These are phyloP conservation scores for Cassiopea andromeda DNA, from an alignment of 30 jellyfish, hydroid and myxozoan species.

Conservation along the genomic window DNA sequence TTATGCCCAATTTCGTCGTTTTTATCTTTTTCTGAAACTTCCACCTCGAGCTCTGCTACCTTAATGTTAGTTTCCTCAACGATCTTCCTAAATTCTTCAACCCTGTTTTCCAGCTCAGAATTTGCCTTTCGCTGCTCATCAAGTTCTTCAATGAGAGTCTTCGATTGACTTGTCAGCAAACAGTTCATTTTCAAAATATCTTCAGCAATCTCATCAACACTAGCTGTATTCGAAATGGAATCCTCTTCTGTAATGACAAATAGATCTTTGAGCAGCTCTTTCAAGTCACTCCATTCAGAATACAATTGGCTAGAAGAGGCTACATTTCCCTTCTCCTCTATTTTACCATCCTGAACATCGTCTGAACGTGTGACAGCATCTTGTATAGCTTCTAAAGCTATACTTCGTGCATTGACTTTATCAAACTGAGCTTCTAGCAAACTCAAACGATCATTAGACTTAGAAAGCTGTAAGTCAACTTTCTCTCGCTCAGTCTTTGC, in stretches of 20 bases:
- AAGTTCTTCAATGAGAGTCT: conserved; percentile 28
- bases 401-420: conserved; percentile 32
- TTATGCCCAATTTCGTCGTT: conserved; percentile 57
- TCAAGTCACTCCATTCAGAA: conserved; percentile 34
- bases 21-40: conserved; percentile 31
- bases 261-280: not conserved
- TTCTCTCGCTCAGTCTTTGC: not conserved
- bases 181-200: conserved; percentile 31
- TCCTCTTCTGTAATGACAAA: conserved; percentile 5
- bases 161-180: conserved; percentile 8
- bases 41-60: conserved; percentile 54
- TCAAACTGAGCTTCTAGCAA: conserved; percentile 27
- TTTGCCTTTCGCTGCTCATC: conserved; percentile 21
- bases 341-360: not conserved
- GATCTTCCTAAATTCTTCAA: conserved; percentile 37
- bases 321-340: not conserved
- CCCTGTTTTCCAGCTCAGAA: conserved; percentile 34
- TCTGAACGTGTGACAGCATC: conserved; percentile 24
- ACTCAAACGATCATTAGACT: conserved; percentile 13
- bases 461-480: conserved; percentile 1
- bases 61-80: conserved; percentile 45
- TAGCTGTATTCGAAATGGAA: not conserved
- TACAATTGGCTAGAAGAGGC: not conserved
- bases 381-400: conserved; percentile 49
- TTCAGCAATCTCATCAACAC: conserved; percentile 19